Conservation (phyloP, 2,113 vertebrate genomes). For the Amphilophus citrinellus region DNA sequence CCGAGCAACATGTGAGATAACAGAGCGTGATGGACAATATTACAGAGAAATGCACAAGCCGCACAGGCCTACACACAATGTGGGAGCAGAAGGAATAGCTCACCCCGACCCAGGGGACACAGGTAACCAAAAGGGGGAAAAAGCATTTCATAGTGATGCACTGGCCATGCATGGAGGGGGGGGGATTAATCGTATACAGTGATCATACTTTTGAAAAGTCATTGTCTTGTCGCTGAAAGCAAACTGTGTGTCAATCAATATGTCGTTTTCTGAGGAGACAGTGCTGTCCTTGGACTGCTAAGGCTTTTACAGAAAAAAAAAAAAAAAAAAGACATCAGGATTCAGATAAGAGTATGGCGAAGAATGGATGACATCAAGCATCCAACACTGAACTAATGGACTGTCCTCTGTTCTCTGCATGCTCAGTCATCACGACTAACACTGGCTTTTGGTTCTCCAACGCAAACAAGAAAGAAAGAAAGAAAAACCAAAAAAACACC, state of each 20-base stretch:
- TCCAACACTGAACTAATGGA: not conserved
- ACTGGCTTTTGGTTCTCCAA: conserved; percentile 47
- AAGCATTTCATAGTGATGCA: not conserved
- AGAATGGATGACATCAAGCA: conserved; percentile 14
- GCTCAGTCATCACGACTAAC: conserved; percentile 22
- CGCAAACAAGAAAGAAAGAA: not conserved
- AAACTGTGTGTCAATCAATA: conserved; percentile 7
- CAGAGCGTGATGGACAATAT: not conserved
- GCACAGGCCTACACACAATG: not conserved
- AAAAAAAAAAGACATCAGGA: not conserved
- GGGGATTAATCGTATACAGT: conserved; percentile 23
- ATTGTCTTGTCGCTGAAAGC: conserved; percentile 32
- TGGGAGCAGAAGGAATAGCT: not conserved
- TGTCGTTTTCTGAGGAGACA: not conserved
- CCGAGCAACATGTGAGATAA: conserved; percentile 25
- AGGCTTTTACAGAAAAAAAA: conserved; percentile 21
- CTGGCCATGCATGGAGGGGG: conserved; percentile 33
- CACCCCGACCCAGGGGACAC: not conserved
- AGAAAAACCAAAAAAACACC: too few species aligned
- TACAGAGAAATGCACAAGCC: conserved; percentile 29
- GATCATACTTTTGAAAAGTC: conserved; percentile 14
- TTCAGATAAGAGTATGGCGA: conserved; percentile 7
- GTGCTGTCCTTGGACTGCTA: conserved; percentile 13
- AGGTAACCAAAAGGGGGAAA: not conserved
- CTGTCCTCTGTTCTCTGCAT: conserved; percentile 7